Conservation (phyloP, 1,140 invertebrate species). For the Gryon sp. region DNA sequence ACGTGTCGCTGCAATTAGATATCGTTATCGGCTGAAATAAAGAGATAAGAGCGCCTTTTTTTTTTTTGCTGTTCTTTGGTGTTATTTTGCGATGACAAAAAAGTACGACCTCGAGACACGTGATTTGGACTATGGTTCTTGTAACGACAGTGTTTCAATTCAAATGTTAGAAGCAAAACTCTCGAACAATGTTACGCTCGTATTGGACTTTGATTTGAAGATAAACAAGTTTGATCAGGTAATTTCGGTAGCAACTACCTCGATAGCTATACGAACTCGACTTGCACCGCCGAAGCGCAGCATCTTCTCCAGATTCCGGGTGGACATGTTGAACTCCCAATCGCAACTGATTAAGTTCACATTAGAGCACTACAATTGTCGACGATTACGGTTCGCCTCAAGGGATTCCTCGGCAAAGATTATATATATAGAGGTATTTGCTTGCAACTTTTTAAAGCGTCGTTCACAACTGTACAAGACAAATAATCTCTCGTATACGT, state of each 20-base stretch:
- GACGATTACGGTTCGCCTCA: too few relatives aligned
- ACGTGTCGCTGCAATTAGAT: constrained; percentile 15
- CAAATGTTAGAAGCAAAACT: neutral
- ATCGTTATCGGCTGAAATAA: constrained; percentile 33
- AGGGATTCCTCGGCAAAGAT: too few relatives aligned
- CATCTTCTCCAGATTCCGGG: constrained; percentile 72
- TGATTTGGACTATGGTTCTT: too few relatives aligned
- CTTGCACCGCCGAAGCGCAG: constrained; percentile 69
- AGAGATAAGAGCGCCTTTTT: constrained; percentile 5
- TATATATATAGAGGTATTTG: too few relatives aligned
- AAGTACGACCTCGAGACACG: too few relatives aligned
- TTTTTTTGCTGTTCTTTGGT: neutral
- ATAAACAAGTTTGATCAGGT: too few relatives aligned
- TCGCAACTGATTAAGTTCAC: constrained; percentile 22
- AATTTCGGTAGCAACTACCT: too few relatives aligned
- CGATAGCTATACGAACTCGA: constrained; percentile 69
- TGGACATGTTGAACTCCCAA: constrained; percentile 14
- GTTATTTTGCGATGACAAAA: too few relatives aligned
- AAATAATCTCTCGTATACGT: too few relatives aligned
- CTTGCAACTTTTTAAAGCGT: constrained; percentile 50
- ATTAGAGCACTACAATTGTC: constrained; percentile 53
- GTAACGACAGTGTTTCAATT: too few relatives aligned
- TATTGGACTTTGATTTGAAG: too few relatives aligned
- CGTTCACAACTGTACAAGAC: constrained; percentile 31
- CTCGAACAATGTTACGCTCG: too few relatives aligned